These are phyloP conservation scores for Tachina lurida DNA, from an alignment of 2,888 invertebrate genomes.

Conservation along the genomic window DNA sequence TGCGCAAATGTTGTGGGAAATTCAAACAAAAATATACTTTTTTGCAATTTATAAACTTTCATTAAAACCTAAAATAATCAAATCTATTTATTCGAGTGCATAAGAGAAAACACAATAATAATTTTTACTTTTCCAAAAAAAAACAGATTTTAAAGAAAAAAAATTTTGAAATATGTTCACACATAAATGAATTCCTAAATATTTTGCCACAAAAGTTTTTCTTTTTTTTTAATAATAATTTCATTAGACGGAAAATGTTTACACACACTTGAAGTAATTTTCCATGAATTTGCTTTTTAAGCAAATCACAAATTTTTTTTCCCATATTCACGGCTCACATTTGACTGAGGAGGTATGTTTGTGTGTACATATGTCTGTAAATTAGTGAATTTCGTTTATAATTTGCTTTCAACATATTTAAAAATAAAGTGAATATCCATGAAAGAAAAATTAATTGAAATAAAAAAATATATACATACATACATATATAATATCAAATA, in stretches of 20 bases:
- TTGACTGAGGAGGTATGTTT: neutral
- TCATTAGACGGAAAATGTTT: slow-evolving; percentile 2
- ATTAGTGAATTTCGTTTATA: neutral
- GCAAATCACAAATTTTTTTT: slow-evolving; percentile 7
- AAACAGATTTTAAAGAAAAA: neutral
- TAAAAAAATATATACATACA: neutral
- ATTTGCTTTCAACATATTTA: slow-evolving; percentile 18
- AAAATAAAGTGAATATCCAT: slow-evolving; percentile 40
- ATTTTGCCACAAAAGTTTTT: neutral
- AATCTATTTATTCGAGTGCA: neutral
- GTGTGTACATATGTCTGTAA: neutral
- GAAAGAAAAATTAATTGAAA: slow-evolving; percentile 17
- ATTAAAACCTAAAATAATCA: neutral
- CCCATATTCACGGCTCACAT: slow-evolving; percentile 21
- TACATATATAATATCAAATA: slow-evolving; percentile 11
- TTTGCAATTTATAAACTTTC: neutral
- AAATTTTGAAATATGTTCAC: neutral
- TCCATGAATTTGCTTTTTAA: slow-evolving; percentile 58
- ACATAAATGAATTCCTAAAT: neutral
- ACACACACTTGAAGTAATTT: slow-evolving; percentile 49
- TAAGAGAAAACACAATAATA: neutral
- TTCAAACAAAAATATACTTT: neutral
- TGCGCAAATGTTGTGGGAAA: neutral
- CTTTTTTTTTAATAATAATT: slow-evolving; percentile 8
- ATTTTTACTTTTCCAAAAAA: neutral